Percentiles rank a stretch among this genome's conserved stretches.
Conservation (phyloP, 2,888 invertebrate genomes). For the Archaeoteleia sp. region DNA sequence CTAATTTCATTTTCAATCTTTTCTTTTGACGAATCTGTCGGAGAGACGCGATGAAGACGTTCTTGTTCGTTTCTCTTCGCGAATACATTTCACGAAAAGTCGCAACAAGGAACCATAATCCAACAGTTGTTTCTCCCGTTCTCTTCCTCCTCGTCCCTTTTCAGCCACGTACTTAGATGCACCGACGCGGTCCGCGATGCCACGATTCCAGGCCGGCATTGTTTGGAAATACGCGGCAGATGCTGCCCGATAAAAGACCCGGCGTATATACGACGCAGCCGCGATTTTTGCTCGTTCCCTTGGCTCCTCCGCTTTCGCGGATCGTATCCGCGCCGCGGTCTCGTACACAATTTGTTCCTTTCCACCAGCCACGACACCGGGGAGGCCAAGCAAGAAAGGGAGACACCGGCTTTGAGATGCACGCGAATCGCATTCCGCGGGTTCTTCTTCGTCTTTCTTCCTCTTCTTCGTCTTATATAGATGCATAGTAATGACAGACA, state of each 20-base stretch:
- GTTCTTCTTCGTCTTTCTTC: neutral
- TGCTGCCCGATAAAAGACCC: slow-evolving; percentile 57
- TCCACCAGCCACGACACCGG: slow-evolving; percentile 51
- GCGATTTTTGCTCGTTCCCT: slow-evolving; percentile 61
- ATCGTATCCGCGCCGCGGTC: slow-evolving; percentile 62
- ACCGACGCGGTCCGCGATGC: slow-evolving; percentile 47
- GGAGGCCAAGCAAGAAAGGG: slow-evolving; percentile 1
- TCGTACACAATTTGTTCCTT: slow-evolving; percentile 71
- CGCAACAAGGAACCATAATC: too few relatives aligned
- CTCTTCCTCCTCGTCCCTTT: slow-evolving; percentile 15
- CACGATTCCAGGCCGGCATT: slow-evolving; percentile 64
- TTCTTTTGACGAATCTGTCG: too few relatives aligned
- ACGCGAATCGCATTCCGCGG: slow-evolving; percentile 35
- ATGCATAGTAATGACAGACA: slow-evolving; percentile 29
- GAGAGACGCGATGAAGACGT: too few relatives aligned
- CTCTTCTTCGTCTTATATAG: slow-evolving; percentile 6
- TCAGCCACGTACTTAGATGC: slow-evolving; percentile 3
- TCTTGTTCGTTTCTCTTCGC: too few relatives aligned
- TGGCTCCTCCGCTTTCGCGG: slow-evolving; percentile 48
- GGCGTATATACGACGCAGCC: slow-evolving; percentile 31
- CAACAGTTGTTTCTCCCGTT: slow-evolving; percentile 19
- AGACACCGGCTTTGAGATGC: slow-evolving; percentile 24
- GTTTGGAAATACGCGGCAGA: slow-evolving; percentile 73
- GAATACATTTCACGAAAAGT: too few relatives aligned
- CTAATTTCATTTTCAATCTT: too few relatives aligned